A percentile compares a stretch with the other conserved stretches of the same genome.
phyloP scores from a whole-genome alignment of 92 coral and sea anemone species.

The Parazoanthus darwini region DNA sequence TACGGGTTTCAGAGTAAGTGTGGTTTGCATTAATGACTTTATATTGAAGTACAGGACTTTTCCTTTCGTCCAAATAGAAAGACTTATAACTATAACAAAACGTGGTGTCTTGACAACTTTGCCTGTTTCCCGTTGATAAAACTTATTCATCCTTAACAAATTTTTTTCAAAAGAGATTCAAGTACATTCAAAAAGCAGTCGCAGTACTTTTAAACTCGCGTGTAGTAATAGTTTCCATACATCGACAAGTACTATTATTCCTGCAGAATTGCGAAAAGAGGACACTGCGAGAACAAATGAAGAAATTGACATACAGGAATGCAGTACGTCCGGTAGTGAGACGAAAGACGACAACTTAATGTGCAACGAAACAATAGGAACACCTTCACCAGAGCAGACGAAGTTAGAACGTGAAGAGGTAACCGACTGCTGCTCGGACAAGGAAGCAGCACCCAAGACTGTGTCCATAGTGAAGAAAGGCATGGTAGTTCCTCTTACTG shows the following conservation, averaged over 20 bases:
- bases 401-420: conserved; percentile 32
- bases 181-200: no score
- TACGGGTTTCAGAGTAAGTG: no score
- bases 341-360: conserved; percentile 47
- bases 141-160: no score
- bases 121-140: no score
- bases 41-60: no score
- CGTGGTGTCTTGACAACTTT: no score
- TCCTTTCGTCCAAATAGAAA: no score
- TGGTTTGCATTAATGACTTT: no score
- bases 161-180: no score
- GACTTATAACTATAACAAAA: no score
- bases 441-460: background rate
- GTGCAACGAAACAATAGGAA: conserved; percentile 48
- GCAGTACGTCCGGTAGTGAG: background rate
- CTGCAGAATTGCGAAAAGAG: background rate
- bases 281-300: background rate
- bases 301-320: background rate
- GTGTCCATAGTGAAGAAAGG: background rate
- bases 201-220: background rate
- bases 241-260: background rate
- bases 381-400: conserved; percentile 38
- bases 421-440: background rate
- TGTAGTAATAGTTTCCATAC: background rate
- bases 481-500: conserved; percentile 1